Base-by-base conservation (phyloP, 2,113 vertebrate genomes). In the Ranitomeya variabilis region DNA sequence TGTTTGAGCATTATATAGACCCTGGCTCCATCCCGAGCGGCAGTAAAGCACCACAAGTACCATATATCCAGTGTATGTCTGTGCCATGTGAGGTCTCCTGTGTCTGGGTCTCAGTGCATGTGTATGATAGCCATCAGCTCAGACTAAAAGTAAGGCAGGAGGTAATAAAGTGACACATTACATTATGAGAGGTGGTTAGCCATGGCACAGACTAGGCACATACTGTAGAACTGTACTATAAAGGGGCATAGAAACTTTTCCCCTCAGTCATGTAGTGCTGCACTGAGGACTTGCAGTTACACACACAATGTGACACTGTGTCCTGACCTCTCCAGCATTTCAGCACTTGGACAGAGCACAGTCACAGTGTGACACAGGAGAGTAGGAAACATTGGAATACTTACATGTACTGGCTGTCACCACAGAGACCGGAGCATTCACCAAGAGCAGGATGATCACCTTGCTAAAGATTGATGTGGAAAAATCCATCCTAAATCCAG, bases 401-500 rank as follows among this genome's bases (percentile, higher is more conserved):
- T 95, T 92, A 96, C 95, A 92, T 91, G 93, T 93, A 92, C 94
- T 93, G 19, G 80, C 94, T 83, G 90, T 86, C 87, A 91, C 86
- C 79, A 90, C 62, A 18, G 7, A 73, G 81, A 79, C 91, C 92
- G 91, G 86, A 55, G 80, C 69, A 67, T 73, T 89, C 90, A 92
- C 8, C 88, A 79, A 92, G 0, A 95, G 73, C 86, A 96, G 86
- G 89, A 95, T 86, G 67, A 95, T 87, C 90, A 89, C 89, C 84
- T 91, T 93, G 89, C 94, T 59, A 90, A 95, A 90, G 76, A 90
- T 93, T 91, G 93, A 91, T 16, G 91, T 51, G 90, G 85, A 90
- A 94, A 93, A 93, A 93, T 95, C 94, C 95, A 96, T 96, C 91
- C 90, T 92, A 66, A 90, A 67, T 92, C 90, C 90, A 7, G 92